These are phyloP conservation scores for Sebastes dallii DNA, from an alignment of 2,797 vertebrate genomes.

Conservation along the genomic window DNA sequence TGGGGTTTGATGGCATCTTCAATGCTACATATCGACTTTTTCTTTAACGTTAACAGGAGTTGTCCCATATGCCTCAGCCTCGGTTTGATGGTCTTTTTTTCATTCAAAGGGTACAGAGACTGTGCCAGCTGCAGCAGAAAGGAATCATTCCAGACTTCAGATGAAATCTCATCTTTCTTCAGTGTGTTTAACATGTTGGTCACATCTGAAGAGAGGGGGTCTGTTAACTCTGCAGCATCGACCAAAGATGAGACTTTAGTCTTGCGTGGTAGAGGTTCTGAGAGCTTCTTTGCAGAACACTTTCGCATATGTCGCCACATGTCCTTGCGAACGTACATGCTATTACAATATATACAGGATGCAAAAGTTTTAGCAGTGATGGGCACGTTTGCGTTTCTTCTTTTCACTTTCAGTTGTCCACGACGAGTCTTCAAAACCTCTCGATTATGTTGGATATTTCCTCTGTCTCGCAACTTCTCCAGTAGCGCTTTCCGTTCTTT, in stretches of 20 bases:
- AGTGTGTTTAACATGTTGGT: constrained; percentile 38
- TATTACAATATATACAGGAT: constrained; percentile 61
- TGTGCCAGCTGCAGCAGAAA: constrained; percentile 49
- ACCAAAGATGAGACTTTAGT: constrained; percentile 28
- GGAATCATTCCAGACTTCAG: constrained; percentile 37
- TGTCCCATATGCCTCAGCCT: constrained; percentile 44
- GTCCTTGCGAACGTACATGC: background rate
- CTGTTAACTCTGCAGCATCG: background rate
- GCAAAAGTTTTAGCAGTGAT: background rate
- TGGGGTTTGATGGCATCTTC: constrained; percentile 50
- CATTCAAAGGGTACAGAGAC: constrained; percentile 15
- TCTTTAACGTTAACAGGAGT: constrained; percentile 43
- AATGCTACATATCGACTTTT: constrained; percentile 39
- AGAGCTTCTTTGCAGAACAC: constrained; percentile 15
- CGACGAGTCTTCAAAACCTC: constrained; percentile 23
- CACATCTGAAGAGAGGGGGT: constrained; percentile 20
- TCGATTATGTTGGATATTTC: constrained; percentile 64
- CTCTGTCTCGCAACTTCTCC: constrained; percentile 46
- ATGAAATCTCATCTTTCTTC: constrained; percentile 40
- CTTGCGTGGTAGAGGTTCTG: background rate
- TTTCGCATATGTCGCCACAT: constrained; percentile 46
- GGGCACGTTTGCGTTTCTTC: background rate
- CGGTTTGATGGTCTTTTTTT: background rate
- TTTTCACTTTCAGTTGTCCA: constrained; percentile 51
- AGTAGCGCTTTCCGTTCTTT: constrained; percentile 21